Percentiles rank a stretch among this genome's conserved stretches.
Evolutionary conservation across 2,113 vertebrate genomes (phyloP).

Genomic region (Phylloscopus whistleri): DNA sequence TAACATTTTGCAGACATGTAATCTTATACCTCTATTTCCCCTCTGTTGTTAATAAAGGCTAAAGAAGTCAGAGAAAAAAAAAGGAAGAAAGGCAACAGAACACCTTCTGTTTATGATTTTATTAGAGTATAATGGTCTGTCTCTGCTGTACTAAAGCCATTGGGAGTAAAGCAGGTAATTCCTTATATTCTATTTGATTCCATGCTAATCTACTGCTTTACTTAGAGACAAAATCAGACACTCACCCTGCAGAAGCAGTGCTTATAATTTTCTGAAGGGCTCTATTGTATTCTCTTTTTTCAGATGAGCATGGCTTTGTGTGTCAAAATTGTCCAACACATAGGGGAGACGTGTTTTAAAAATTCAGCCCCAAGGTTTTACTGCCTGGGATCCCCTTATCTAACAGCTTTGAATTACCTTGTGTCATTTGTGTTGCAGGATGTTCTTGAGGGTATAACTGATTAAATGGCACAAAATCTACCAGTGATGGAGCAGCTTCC

Average conservation of each 20-base stretch:
- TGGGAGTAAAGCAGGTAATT: background rate
- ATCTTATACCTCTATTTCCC: background rate
- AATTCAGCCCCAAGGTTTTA: background rate
- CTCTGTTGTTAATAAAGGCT: background rate
- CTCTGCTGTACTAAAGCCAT: background rate
- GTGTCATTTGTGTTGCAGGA: background rate
- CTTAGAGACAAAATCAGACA: background rate
- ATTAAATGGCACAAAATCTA: slow-evolving; percentile 15
- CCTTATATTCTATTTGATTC: background rate
- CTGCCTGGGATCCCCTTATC: background rate
- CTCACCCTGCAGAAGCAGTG: background rate
- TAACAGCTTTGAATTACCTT: slow-evolving; percentile 21
- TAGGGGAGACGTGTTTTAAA: background rate
- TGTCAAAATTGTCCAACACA: background rate
- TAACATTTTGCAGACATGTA: background rate
- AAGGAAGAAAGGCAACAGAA: background rate
- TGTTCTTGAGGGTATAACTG: slow-evolving; percentile 7
- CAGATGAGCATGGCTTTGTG: background rate
- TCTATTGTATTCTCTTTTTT: background rate
- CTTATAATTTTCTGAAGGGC: background rate
- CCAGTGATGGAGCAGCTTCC: background rate
- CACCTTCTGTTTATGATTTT: background rate
- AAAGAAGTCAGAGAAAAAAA: background rate
- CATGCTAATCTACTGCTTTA: background rate
- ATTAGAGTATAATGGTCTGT: background rate